Conservation (phyloP, 2,797 vertebrate species). For the Pseudopleuronectes americanus region DNA sequence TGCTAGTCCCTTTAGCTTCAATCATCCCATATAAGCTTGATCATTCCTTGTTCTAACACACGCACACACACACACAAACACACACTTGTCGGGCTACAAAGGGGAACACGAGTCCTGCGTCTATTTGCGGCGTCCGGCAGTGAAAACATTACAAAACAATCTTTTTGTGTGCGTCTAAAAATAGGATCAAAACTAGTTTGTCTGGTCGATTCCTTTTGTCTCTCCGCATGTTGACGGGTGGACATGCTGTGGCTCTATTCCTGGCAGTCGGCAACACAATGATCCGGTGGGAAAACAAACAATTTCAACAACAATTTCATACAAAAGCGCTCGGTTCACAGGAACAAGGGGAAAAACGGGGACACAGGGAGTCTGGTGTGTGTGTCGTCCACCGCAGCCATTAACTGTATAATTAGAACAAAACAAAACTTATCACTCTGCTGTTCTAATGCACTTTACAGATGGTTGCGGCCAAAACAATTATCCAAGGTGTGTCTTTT, state of each 20-base stretch:
- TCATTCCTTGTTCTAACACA: slow-evolving; percentile 42
- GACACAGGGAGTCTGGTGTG: slow-evolving; percentile 15
- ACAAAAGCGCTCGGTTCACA: slow-evolving; percentile 42
- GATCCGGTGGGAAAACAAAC: slow-evolving; percentile 65
- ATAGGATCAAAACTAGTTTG: slow-evolving; percentile 69
- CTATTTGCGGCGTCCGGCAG: slow-evolving; percentile 65
- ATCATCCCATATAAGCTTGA: slow-evolving; percentile 40
- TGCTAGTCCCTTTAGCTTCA: slow-evolving; percentile 33
- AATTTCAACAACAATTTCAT: slow-evolving; percentile 17
- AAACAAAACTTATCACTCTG: slow-evolving; percentile 36
- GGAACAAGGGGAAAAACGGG: slow-evolving; percentile 17
- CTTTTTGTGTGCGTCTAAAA: slow-evolving; percentile 62
- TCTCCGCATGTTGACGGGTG: slow-evolving; percentile 58
- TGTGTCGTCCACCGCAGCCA: slow-evolving; percentile 18
- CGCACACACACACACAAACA: slow-evolving; percentile 29
- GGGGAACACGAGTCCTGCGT: slow-evolving; percentile 40
- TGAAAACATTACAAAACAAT: slow-evolving; percentile 74
- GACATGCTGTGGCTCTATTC: slow-evolving; percentile 65
- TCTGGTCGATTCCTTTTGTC: slow-evolving; percentile 70
- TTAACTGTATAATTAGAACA: slow-evolving; percentile 14
- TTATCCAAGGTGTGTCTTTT: slow-evolving; percentile 62
- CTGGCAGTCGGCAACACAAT: slow-evolving; percentile 61
- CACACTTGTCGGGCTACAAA: slow-evolving; percentile 38
- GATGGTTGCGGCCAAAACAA: slow-evolving; percentile 48
- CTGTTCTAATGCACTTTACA: slow-evolving; percentile 8